Percentiles rank a stretch among this genome's conserved stretches.
phyloP scores from a whole-genome alignment of 2,797 vertebrate genomes.

The Benthosema pterotum region DNA sequence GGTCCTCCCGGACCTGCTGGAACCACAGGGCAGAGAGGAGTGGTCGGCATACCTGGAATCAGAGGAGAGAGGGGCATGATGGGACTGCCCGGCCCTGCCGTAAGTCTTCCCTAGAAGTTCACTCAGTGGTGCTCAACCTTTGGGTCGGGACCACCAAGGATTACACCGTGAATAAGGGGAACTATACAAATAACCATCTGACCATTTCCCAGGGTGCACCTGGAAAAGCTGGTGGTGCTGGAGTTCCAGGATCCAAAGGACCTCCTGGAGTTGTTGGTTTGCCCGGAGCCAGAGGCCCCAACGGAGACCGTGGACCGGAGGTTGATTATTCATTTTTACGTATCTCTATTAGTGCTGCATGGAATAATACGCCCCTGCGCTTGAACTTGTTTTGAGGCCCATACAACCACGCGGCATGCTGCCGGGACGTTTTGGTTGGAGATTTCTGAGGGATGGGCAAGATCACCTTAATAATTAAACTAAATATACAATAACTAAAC shows the following conservation, averaged over 20 bases:
- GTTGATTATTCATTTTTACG: slow-evolving; percentile 63
- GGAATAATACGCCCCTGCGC: too few species aligned
- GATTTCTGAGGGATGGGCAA: too few species aligned
- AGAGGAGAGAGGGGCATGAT: slow-evolving; percentile 93
- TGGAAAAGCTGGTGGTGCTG: slow-evolving; percentile 88
- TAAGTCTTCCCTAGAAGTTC: slow-evolving; percentile 65
- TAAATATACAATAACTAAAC: too few species aligned
- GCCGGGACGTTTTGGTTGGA: too few species aligned
- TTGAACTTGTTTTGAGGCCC: too few species aligned
- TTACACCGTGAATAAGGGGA: too few species aligned
- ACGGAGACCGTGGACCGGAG: slow-evolving; percentile 91
- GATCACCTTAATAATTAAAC: too few species aligned
- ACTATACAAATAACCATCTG: too few species aligned
- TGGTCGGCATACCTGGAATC: slow-evolving; percentile 88
- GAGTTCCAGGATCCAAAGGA: slow-evolving; percentile 86
- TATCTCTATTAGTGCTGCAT: too few species aligned
- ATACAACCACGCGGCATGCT: too few species aligned
- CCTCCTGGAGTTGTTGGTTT: slow-evolving; percentile 87
- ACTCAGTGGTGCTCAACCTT: too few species aligned
- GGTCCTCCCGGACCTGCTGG: slow-evolving; percentile 78
- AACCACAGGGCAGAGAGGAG: slow-evolving; percentile 86
- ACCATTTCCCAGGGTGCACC: slow-evolving; percentile 86
- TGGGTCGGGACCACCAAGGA: too few species aligned
- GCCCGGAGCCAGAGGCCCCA: slow-evolving; percentile 87
- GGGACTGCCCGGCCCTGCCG: slow-evolving; percentile 91